Conservation (phyloP, 2,113 vertebrate genomes). For the Tyrannus savana region DNA sequence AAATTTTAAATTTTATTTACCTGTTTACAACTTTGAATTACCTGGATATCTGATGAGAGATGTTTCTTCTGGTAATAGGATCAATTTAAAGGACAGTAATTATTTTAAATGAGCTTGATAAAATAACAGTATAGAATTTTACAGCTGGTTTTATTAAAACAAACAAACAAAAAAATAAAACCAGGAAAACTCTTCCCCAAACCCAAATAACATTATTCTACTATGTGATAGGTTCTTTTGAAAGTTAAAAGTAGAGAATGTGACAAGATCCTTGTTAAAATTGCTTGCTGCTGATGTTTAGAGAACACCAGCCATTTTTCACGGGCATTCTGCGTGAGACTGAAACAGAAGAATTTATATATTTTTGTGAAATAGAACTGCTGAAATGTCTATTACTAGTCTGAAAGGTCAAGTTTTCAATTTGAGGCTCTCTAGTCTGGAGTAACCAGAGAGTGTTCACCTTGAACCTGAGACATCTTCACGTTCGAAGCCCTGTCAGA, state of each 20-base stretch:
- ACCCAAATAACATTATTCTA: neutral
- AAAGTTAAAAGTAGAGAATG: neutral
- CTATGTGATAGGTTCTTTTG: neutral
- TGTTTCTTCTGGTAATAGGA: neutral
- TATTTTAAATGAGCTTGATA: neutral
- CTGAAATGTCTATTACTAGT: neutral
- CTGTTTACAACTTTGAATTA: neutral
- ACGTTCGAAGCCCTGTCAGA: neutral
- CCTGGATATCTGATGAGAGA: neutral
- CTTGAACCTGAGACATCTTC: neutral
- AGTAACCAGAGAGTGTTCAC: neutral
- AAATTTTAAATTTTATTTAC: neutral
- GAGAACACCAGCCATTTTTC: neutral
- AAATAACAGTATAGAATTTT: neutral
- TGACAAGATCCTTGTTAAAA: neutral
- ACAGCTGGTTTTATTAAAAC: neutral
- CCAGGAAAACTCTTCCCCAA: neutral
- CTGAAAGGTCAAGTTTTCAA: constrained; percentile 12
- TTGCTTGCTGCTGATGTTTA: neutral
- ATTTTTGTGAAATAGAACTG: neutral
- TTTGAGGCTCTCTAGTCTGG: neutral
- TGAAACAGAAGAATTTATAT: neutral
- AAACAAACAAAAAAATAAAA: neutral
- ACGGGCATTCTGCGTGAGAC: neutral
- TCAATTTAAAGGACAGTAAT: neutral